Conservation (phyloP, 2,797 vertebrate genomes). For the Pogonophryne albipinna region DNA sequence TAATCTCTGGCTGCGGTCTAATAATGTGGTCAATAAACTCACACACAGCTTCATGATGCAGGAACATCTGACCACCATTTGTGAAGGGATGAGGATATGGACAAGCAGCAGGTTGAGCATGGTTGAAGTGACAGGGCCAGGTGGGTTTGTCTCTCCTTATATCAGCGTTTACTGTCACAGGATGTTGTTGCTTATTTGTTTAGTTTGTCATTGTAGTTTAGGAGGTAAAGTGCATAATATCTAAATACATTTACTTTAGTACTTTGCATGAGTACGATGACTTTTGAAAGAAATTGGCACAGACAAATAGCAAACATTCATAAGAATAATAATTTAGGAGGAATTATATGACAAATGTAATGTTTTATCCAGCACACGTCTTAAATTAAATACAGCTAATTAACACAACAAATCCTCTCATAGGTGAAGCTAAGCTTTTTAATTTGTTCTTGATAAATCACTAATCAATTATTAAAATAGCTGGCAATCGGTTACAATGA, state of each 20-base stretch:
- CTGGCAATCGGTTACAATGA: constrained; percentile 3
- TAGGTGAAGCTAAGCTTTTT: neutral
- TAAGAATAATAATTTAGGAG: too few species aligned
- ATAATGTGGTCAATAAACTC: constrained; percentile 46
- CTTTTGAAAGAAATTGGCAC: too few species aligned
- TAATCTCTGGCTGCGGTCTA: constrained; percentile 45
- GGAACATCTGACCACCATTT: constrained; percentile 48
- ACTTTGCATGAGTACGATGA: too few species aligned
- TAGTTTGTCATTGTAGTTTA: constrained; percentile 13
- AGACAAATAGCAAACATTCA: too few species aligned
- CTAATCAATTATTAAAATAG: constrained; percentile 5
- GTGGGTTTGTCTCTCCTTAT: constrained; percentile 36
- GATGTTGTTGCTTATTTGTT: constrained; percentile 23
- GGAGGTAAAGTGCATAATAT: neutral
- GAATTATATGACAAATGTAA: too few species aligned
- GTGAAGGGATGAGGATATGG: constrained; percentile 30
- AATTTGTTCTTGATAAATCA: neutral
- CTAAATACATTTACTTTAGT: neutral
- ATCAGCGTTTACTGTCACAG: constrained; percentile 27
- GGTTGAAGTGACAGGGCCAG: constrained; percentile 49
- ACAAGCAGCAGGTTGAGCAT: constrained; percentile 38
- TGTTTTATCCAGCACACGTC: constrained; percentile 1
- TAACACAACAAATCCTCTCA: neutral
- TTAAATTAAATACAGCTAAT: neutral
- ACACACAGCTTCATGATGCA: constrained; percentile 2